phyloP scores from a whole-genome alignment of 2,113 vertebrate genomes.

The Motacilla alba region DNA sequence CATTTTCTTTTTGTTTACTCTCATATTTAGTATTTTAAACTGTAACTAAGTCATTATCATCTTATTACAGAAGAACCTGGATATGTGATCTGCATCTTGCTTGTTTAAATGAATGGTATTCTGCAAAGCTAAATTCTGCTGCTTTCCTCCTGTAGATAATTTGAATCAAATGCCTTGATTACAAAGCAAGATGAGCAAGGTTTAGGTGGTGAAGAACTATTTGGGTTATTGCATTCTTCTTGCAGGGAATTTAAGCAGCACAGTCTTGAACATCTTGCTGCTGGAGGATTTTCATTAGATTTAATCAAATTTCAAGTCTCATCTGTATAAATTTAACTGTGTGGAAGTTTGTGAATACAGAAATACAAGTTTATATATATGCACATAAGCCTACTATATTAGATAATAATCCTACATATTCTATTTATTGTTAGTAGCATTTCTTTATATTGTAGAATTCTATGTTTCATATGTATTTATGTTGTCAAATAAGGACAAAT shows the following conservation, averaged over 20 bases:
- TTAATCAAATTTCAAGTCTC: neutral
- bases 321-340: neutral
- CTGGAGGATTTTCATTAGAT: neutral
- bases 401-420: neutral
- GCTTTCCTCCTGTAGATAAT: neutral
- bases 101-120: neutral
- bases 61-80: neutral
- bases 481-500: neutral
- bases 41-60: neutral
- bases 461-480: neutral
- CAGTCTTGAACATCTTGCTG: neutral
- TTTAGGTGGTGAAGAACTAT: neutral
- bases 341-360: neutral
- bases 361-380: neutral
- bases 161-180: neutral
- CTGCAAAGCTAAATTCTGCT: neutral
- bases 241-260: neutral
- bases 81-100: neutral
- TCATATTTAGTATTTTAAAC: neutral
- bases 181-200: neutral
- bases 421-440: neutral
- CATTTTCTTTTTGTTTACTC: neutral
- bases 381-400: neutral
- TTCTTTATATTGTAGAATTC: neutral
- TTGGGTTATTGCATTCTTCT: neutral